Percentiles rank a stretch among this genome's conserved stretches.
Evolutionary conservation across 2,113 vertebrate genomes (phyloP).

Genomic region (Petrocephalus microphthalmus): DNA sequence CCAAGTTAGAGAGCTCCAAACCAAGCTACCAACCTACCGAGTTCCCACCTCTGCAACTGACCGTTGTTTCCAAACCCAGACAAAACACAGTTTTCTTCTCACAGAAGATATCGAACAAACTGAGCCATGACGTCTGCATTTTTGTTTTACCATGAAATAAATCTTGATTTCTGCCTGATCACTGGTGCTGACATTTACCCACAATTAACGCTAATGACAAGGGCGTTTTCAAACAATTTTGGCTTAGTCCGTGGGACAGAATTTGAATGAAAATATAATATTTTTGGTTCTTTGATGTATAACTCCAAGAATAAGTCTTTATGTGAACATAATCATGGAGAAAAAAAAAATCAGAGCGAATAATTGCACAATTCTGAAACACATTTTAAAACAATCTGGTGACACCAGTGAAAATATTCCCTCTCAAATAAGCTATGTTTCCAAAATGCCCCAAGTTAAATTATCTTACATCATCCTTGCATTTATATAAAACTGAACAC

Average conservation of each 20-base stretch:
- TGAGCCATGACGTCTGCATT: not conserved
- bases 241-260: not conserved
- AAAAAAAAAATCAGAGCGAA: not conserved
- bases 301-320: not conserved
- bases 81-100: not conserved
- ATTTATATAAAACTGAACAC: not conserved
- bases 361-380: not conserved
- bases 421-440: not conserved
- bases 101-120: not conserved
- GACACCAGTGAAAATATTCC: not conserved
- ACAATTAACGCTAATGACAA: not conserved
- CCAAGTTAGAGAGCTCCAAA: not conserved
- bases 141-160: not conserved
- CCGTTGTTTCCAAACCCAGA: not conserved
- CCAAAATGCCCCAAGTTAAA: not conserved
- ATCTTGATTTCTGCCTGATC: not conserved
- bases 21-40: not conserved
- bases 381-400: not conserved
- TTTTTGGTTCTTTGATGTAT: slow-evolving; percentile 13
- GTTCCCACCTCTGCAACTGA: not conserved
- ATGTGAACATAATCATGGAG: not conserved
- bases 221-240: not conserved
- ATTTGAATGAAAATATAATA: not conserved
- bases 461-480: not conserved
- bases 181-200: not conserved